These are phyloP conservation scores for Thereva unica DNA, from an alignment of 2,888 invertebrate species.

Conservation along the genomic window DNA sequence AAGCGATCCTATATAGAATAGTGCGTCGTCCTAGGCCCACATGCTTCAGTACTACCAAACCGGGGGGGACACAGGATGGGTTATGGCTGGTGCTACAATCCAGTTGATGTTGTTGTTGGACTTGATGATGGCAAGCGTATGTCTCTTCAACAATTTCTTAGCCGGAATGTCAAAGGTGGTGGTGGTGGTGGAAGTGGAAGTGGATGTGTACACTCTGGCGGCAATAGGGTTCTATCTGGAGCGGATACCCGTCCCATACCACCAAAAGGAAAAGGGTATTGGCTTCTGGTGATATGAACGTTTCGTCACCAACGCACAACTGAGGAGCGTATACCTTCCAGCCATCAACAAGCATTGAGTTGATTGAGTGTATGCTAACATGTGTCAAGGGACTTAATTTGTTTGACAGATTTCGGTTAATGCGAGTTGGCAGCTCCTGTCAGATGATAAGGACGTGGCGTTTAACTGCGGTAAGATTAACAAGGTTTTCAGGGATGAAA, in stretches of 20 bases:
- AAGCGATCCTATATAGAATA: not conserved
- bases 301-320: constrained; percentile 40
- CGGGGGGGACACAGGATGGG: constrained; percentile 13
- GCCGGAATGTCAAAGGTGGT: constrained; percentile 20
- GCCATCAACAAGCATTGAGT: constrained; percentile 40
- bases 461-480: constrained; percentile 20
- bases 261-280: too few relatives aligned
- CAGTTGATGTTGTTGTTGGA: constrained; percentile 6
- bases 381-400: constrained; percentile 43
- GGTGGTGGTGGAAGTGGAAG: constrained; percentile 10
- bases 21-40: constrained; percentile 1
- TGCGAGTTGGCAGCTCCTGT: constrained; percentile 36
- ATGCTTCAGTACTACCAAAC: too few relatives aligned
- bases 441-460: constrained; percentile 15
- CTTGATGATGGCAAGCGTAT: constrained; percentile 2
- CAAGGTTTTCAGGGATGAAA: constrained; percentile 10
- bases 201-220: not conserved
- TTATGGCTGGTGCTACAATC: constrained; percentile 23
- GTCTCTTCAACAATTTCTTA: constrained; percentile 20
- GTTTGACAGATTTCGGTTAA: constrained; percentile 43
- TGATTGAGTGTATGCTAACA: constrained; percentile 43
- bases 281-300: constrained; percentile 36
- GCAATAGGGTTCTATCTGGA: too few relatives aligned
- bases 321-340: constrained; percentile 39
- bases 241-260: too few relatives aligned